A percentile compares a stretch with the other conserved stretches of the same genome.
Conservation (phyloP, 1,140 invertebrate genomes). For the Drosophila subpulchrella region DNA sequence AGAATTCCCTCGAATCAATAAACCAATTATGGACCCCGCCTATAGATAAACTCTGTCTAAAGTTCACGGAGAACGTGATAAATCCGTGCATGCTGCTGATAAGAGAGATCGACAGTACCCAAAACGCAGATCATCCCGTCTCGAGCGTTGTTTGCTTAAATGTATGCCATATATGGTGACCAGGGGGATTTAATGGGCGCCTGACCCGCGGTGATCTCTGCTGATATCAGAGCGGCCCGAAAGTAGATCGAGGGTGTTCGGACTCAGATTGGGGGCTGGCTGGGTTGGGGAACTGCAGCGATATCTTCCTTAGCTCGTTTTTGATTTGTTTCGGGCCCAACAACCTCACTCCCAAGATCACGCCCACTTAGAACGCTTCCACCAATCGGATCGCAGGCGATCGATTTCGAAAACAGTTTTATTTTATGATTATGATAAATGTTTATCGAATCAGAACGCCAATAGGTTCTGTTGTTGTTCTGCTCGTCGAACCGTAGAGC, state of each 20-base stretch:
- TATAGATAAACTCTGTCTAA: slow-evolving; percentile 84
- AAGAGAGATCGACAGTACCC: slow-evolving; percentile 37
- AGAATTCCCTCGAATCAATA: slow-evolving; percentile 39
- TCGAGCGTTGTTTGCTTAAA: slow-evolving; percentile 43
- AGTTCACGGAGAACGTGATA: slow-evolving; percentile 84
- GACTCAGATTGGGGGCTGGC: neutral
- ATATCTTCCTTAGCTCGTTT: slow-evolving; percentile 35
- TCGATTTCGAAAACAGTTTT: slow-evolving; percentile 68
- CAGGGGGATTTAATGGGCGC: slow-evolving; percentile 39
- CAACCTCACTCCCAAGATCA: slow-evolving; percentile 45
- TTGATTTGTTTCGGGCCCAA: slow-evolving; percentile 26
- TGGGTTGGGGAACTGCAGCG: slow-evolving; percentile 24
- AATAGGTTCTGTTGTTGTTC: slow-evolving; percentile 56
- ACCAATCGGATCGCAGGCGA: slow-evolving; percentile 77
- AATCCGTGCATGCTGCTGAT: slow-evolving; percentile 69
- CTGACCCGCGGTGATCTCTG: slow-evolving; percentile 70
- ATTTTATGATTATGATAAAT: slow-evolving; percentile 84
- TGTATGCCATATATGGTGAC: slow-evolving; percentile 24
- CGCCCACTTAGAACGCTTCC: slow-evolving; percentile 58
- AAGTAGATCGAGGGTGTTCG: slow-evolving; percentile 27
- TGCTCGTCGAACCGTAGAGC: slow-evolving; percentile 12
- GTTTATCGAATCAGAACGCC: slow-evolving; percentile 84
- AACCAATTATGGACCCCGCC: slow-evolving; percentile 36
- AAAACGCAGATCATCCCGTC: slow-evolving; percentile 44
- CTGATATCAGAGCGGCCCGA: slow-evolving; percentile 63